These are phyloP conservation scores for Brachypodius melanocephalos DNA, from an alignment of 2,113 vertebrate genomes.

Conservation along the genomic window DNA sequence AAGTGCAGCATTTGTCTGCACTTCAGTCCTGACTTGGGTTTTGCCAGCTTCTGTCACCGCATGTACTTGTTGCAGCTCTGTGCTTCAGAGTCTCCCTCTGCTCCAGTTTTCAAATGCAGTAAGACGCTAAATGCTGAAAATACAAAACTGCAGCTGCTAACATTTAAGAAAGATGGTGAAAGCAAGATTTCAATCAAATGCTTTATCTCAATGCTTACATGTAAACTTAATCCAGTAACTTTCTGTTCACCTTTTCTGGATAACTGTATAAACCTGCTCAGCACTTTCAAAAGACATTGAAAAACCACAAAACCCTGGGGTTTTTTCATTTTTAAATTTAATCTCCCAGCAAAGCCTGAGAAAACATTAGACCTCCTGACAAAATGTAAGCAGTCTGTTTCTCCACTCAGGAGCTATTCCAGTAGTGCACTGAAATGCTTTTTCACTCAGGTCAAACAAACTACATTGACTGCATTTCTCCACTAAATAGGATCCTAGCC, in stretches of 20 bases:
- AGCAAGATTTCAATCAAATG: not conserved
- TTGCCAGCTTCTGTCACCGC: not conserved
- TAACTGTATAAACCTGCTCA: not conserved
- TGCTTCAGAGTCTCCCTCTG: not conserved
- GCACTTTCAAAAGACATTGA: not conserved
- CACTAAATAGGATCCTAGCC: not conserved
- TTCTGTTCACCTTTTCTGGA: slow-evolving; percentile 7
- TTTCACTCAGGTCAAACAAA: not conserved
- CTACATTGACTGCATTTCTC: not conserved
- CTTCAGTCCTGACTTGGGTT: not conserved
- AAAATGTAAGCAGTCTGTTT: not conserved
- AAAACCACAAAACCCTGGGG: not conserved
- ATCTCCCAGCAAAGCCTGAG: not conserved
- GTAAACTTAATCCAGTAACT: not conserved
- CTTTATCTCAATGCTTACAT: not conserved
- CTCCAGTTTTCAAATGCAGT: not conserved
- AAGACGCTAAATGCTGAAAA: not conserved
- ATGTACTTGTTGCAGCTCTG: not conserved
- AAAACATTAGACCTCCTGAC: not conserved
- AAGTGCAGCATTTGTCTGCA: not conserved
- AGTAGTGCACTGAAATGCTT: not conserved
- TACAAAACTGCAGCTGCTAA: not conserved
- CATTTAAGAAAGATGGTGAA: not conserved
- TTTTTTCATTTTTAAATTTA: not conserved
- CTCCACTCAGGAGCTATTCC: not conserved